A percentile compares a stretch with the other conserved stretches of the same genome.
Evolutionary conservation across 2,797 vertebrate genomes (phyloP).

Genomic region (Oceanodroma leucorhoa): DNA sequence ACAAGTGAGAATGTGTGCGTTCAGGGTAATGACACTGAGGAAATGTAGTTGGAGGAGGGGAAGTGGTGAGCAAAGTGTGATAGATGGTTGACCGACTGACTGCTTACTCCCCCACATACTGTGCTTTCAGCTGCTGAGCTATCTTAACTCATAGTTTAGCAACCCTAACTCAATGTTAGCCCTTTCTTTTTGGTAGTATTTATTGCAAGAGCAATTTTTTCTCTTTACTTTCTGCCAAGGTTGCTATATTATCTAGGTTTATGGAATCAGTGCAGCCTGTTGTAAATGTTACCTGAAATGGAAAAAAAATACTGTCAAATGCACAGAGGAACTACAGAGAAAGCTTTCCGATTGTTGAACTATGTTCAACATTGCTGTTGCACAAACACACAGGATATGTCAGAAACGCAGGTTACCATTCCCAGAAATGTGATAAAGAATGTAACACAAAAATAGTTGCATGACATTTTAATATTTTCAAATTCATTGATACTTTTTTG

Average conservation of each 20-base stretch:
- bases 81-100: not conserved
- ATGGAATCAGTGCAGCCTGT: not conserved
- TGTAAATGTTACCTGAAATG: not conserved
- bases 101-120: not conserved
- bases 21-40: not conserved
- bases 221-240: not conserved
- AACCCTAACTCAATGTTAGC: not conserved
- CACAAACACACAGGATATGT: not conserved
- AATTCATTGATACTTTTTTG: not conserved
- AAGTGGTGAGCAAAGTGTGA: not conserved
- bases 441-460: not conserved
- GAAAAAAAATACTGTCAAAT: not conserved
- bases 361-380: not conserved
- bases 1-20: not conserved
- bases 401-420: not conserved
- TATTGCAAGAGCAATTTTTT: not conserved
- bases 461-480: not conserved
- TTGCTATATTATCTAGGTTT: not conserved
- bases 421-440: not conserved
- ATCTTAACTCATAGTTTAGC: not conserved
- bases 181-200: not conserved
- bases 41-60: not conserved
- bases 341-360: not conserved
- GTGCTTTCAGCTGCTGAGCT: not conserved
- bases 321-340: not conserved